Base-by-base conservation (phyloP, 2,113 vertebrate species). In the Bucco capensis region DNA sequence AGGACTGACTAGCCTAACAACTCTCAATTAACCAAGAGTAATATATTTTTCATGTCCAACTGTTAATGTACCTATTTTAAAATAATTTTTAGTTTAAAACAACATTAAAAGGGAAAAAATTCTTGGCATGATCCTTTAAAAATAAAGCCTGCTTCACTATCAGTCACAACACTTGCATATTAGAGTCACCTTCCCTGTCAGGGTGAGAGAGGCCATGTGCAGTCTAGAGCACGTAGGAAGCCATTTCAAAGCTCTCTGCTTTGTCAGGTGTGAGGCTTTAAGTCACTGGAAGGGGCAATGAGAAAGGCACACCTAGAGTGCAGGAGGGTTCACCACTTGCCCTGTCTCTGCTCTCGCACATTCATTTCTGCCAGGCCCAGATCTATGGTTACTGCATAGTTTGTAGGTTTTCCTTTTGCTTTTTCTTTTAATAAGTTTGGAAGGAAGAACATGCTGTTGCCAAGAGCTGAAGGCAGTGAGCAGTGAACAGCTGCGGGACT, bases 141-240 rank as follows among this genome's bases (percentile, higher is more conserved):
- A 83, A 79, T 5, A 11, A 47, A 60, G 31, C 58, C 53, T 50
- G 10, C 58, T 93, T 86, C 42, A 9, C 35, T 47, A 1, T 65
- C 35, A 18, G 28, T 69, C 4, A 1, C 28, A 66, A 14, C 9
- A 16, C 54, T 66, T 57, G 28, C 18, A 9, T 28, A 8, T 33
- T 31, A 37, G 27, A 33, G 38, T 10, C 30, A 61, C 22, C 46
- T 31, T 31, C 67, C 10, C 5, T 42, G 87, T 10, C 58, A 69
- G 31, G 38, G 14, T 46, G n/a, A 24, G 25, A 67, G 27, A 0
- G 1, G 13, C 15, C 42, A n/a, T 0, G 0, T 47, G 27, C 30
- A 57, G 51, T 10, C 86, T 42, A 2, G 10, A 64, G 22, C n/a
- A 27, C 0, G 11, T 13, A n/a, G 46, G 49, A 72, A 56, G 6